These are phyloP conservation scores for Coturnix japonica DNA, from an alignment of 2,113 vertebrate genomes.

Conservation along the genomic window DNA sequence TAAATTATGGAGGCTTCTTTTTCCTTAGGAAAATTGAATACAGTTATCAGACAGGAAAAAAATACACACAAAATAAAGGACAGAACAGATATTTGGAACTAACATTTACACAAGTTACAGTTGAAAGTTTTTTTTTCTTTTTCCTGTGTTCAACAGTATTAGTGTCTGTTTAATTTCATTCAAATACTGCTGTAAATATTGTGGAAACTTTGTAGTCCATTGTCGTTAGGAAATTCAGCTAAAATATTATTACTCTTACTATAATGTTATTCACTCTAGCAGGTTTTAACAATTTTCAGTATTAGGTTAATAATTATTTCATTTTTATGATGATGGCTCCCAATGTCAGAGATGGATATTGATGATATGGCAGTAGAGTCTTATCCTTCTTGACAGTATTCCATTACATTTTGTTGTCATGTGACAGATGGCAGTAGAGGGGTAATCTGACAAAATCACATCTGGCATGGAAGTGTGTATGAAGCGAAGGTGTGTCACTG, in stretches of 20 bases:
- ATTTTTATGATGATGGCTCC: no score
- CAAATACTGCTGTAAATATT: background rate
- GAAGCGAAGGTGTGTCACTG: no score
- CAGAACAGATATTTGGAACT: background rate
- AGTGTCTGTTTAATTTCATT: background rate
- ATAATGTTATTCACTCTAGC: background rate
- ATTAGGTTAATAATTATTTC: background rate
- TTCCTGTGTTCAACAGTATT: background rate
- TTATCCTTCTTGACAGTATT: no score
- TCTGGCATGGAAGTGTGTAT: no score
- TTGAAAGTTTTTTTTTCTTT: background rate
- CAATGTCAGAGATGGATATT: no score
- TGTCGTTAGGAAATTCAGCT: background rate
- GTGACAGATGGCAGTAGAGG: no score
- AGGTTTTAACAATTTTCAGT: background rate
- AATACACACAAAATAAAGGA: background rate
- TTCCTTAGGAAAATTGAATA: background rate
- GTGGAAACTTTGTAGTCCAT: background rate
- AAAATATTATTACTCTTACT: background rate
- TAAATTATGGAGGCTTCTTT: background rate
- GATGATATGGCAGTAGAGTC: no score
- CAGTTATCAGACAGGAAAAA: background rate
- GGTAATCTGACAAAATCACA: no score
- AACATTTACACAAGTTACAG: background rate
- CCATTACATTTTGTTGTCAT: no score